Base-by-base conservation (phyloP, 1,140 invertebrate genomes). In the Drosophila triauraria region DNA sequence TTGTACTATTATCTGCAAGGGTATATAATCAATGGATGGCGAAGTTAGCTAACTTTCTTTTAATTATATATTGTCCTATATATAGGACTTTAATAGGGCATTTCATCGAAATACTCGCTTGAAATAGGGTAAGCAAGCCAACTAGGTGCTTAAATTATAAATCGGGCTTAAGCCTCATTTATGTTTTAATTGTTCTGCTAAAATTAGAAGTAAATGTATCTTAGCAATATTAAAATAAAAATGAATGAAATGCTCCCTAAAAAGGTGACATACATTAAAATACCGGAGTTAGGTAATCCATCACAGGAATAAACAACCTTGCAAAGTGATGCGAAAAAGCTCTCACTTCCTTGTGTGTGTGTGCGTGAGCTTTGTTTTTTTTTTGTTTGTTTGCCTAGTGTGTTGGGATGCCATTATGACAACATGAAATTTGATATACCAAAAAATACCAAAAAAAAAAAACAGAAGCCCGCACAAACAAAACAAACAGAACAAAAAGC, bases 381-480 rank as follows among this genome's bases (percentile, higher is more conserved):
- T 15, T 69, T 42, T 35, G 4, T 46, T 53, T 67, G 65, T 53
- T 63, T 46, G 67, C 53, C 67, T 72, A 72, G 71, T 72, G 67
- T 72, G 53, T 60, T 43, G n/a, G 38, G 67, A 35, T 83, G 80
- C 85, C 84, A 84, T 88, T 88, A 87, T 88, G 75, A 74, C 74
- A 80, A 75, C 81, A 90, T 88, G 77, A 90, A 75, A 88, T 88
- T 84, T 78, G 82, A 88, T 88, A 84, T 58, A 51, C 78, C 58
- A 81, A 80, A 86, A 78, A 69, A 63, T 20, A 20, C 20, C 0
- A 20, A 20, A 20, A 20, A 20, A 20, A 20, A 20, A 20, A 78
- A 69, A 63, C 70, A 69, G 56, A 83, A 79, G 10, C 48, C 10
- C 63, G 74, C 81, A 76, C 65, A 65, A 69, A 48, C 63, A 46